Base-by-base conservation (phyloP, 2,113 vertebrate species). In the Leptosomus discolor region DNA sequence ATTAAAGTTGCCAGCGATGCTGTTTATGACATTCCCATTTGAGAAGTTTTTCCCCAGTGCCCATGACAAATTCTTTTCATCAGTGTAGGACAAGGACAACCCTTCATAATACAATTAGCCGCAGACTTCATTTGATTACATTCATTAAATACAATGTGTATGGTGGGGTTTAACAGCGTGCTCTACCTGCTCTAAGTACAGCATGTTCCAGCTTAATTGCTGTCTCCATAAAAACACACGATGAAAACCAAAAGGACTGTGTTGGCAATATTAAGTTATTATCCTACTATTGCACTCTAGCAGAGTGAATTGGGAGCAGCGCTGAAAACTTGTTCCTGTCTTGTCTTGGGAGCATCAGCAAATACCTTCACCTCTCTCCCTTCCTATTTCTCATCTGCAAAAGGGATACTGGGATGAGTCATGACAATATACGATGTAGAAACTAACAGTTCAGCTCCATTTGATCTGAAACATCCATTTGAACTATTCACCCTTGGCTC, bases 101-200 rank as follows among this genome's bases (percentile, higher is more conserved):
- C 61, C 85, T 97, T 96, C 97, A 96, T 89, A 96, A 96, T 74
- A 95, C 91, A 97, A 94, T 98, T 97, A 97, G 85, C 85, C 1
- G 16, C 63, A 94, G 78, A 90, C 69, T 97, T 97, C 81, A 97
- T 97, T 97, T 97, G 95, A 92, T 94, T 93, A 83, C 57, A n/a
- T 91, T 70, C 86, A 91, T 96, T 97, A 95, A 94, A 95, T 95
- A 96, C 78, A 91, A 81, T 74, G 79, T 81, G 75, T 88, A 82
- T 88, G 81, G 65, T 51, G 84, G 50, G 57, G 57, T 95, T 96
- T 97, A 96, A 95, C 94, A 87, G 50, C 81, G 84, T 92, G 65
- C 77, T 89, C 71, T 93, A 87, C 95, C 89, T 97, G 96, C 93
- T 97, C 65, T 91, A 96, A 96, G 76, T 97, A 90, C 51, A 0